Evolutionary conservation across 2,797 vertebrate species (phyloP).

Genomic region (Phaenicophaeus curvirostris): DNA sequence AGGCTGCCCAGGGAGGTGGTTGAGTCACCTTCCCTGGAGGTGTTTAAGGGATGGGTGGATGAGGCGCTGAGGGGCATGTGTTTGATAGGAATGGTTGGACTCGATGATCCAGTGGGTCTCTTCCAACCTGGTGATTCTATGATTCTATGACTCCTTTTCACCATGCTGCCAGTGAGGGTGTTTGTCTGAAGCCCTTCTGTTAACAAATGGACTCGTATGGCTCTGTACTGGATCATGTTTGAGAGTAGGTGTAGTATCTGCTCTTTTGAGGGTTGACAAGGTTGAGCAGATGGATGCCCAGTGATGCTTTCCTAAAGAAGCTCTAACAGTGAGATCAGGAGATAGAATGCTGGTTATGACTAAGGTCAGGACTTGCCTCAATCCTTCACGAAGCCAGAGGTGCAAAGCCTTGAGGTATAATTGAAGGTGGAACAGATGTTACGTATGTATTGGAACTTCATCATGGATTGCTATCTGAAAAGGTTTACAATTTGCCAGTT

Average conservation of each 20-base stretch:
- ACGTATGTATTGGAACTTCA: rapidly evolving
- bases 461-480: background rate
- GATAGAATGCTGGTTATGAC: background rate
- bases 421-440: background rate
- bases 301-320: background rate
- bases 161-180: too few relatives aligned
- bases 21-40: too few relatives aligned
- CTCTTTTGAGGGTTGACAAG: background rate
- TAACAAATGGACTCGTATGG: background rate
- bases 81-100: too few relatives aligned
- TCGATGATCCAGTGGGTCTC: too few relatives aligned
- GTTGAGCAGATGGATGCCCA: background rate
- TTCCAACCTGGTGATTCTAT: too few relatives aligned
- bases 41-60: too few relatives aligned
- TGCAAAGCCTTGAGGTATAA: background rate
- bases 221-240: background rate
- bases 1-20: too few relatives aligned
- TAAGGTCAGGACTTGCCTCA: background rate
- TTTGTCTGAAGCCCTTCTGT: background rate
- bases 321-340: background rate
- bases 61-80: too few relatives aligned
- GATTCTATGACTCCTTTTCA: background rate
- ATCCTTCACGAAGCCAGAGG: background rate
- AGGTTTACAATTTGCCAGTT: background rate
- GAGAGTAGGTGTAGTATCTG: background rate